Evolutionary conservation across 2,113 vertebrate genomes (phyloP).

Genomic region (Marmota monax): DNA sequence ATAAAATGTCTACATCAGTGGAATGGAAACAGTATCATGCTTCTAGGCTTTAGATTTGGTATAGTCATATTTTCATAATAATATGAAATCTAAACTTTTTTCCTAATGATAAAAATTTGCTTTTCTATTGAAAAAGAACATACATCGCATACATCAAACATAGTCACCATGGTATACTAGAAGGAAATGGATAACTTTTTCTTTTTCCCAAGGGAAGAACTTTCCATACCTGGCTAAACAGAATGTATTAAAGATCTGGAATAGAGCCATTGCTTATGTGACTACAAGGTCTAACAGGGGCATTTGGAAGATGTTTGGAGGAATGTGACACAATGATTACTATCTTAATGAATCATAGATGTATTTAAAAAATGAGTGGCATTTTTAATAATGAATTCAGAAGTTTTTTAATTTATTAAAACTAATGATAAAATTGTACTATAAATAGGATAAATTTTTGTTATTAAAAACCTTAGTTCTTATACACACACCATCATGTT

Average conservation of each 20-base stretch:
- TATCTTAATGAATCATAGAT: not conserved
- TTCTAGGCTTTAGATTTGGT: not conserved
- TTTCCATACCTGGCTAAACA: not conserved
- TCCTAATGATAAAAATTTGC: not conserved
- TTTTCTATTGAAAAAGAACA: not conserved
- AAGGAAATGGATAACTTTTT: not conserved
- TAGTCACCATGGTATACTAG: not conserved
- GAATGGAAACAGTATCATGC: not conserved
- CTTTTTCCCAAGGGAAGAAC: not conserved
- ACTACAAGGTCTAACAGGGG: not conserved
- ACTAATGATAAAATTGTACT: not conserved
- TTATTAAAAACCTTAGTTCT: conserved; percentile 20
- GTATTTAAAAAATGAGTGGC: not conserved
- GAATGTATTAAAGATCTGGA: not conserved
- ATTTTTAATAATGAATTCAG: conserved; percentile 24
- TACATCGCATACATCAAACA: not conserved
- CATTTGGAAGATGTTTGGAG: not conserved
- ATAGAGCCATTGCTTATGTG: not conserved
- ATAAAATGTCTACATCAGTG: not conserved
- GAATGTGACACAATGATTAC: not conserved
- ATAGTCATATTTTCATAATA: not conserved
- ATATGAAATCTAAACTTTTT: not conserved
- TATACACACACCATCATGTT: not conserved
- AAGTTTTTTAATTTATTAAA: not conserved
- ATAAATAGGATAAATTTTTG: not conserved